These are phyloP conservation scores for Reticulitermes lucifugus DNA, from an alignment of 2,888 invertebrate species.

Conservation along the genomic window DNA sequence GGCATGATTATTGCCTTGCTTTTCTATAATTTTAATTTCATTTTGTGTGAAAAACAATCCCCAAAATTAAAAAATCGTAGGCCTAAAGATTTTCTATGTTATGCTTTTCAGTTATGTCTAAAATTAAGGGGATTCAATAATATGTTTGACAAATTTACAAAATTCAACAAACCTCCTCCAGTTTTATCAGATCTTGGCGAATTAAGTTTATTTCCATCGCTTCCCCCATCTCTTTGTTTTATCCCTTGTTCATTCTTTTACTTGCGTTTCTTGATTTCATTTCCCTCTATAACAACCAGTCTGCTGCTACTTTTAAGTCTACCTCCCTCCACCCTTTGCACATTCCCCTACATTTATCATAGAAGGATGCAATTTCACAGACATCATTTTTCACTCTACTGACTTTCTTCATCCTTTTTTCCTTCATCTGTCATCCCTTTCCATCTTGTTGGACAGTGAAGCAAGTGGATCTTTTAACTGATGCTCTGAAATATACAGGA, in stretches of 20 bases:
- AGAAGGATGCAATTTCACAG: slow-evolving; percentile 55
- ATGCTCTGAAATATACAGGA: slow-evolving; percentile 3
- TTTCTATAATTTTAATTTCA: too few relatives aligned
- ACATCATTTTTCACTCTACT: slow-evolving; percentile 56
- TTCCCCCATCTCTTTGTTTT: background rate
- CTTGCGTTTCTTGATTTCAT: slow-evolving; percentile 3
- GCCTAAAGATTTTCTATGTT: too few relatives aligned
- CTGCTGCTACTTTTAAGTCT: slow-evolving; percentile 26
- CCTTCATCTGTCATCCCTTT: background rate
- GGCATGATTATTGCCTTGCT: too few relatives aligned
- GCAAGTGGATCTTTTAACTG: slow-evolving; percentile 12
- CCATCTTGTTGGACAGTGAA: slow-evolving; percentile 8
- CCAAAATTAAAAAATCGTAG: too few relatives aligned
- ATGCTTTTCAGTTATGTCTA: too few relatives aligned
- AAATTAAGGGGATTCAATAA: too few relatives aligned
- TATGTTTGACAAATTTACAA: too few relatives aligned
- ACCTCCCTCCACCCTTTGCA: slow-evolving; percentile 2
- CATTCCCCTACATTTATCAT: slow-evolving; percentile 54
- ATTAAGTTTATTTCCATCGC: background rate
- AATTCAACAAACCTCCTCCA: too few relatives aligned
- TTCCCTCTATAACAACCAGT: slow-evolving; percentile 28
- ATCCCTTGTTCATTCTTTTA: background rate
- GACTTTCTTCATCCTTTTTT: background rate
- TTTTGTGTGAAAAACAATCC: too few relatives aligned
- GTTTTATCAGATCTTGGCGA: background rate